These are phyloP conservation scores for Momotus momota DNA, from an alignment of 2,797 vertebrate species.

Conservation along the genomic window DNA sequence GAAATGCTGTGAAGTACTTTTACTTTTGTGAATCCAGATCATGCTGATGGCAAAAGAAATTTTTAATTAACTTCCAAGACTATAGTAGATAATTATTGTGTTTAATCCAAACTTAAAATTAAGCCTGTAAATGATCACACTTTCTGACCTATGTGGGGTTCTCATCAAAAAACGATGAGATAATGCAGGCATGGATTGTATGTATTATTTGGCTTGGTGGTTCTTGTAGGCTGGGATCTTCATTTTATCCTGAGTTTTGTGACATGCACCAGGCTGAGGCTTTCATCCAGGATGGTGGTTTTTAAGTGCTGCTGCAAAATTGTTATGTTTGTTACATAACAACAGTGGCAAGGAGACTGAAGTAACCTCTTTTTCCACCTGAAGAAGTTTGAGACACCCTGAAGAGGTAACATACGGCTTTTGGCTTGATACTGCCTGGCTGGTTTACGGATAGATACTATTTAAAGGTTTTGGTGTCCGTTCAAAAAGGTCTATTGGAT, in stretches of 20 bases:
- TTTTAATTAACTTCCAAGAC: not conserved
- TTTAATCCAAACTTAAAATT: not conserved
- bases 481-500: not conserved
- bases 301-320: not conserved
- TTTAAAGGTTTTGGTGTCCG: conserved; percentile 1
- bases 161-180: not conserved
- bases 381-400: not conserved
- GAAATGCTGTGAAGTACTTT: not conserved
- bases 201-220: not conserved
- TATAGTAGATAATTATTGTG: not conserved
- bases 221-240: not conserved
- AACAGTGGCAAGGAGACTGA: not conserved
- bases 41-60: not conserved
- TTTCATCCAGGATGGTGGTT: not conserved
- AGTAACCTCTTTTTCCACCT: conserved; percentile 4
- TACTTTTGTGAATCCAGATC: not conserved
- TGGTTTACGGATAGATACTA: not conserved
- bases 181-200: not conserved
- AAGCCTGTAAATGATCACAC: not conserved
- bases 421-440: not conserved
- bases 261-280: not conserved
- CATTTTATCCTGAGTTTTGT: not conserved
- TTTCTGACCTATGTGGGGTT: not conserved
- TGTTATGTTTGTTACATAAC: not conserved
- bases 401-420: not conserved